Base-by-base conservation (phyloP, 2,888 invertebrate species). In the Synergus itoensis region DNA sequence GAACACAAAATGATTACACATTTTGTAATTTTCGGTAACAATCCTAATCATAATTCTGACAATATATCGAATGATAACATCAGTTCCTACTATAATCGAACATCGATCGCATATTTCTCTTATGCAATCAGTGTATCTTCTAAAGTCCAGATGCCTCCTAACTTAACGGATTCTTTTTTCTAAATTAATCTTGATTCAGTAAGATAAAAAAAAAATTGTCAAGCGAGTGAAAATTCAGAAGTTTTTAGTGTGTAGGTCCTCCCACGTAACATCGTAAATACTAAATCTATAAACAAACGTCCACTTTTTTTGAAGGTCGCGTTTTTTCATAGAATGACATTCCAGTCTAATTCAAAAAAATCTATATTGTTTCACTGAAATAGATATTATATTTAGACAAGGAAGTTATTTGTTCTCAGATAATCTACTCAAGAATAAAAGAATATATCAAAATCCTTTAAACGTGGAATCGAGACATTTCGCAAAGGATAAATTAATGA, bases 51-150 rank as follows among this genome's bases (percentile, higher is more conserved):
- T 65, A n/a, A 43, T 65, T 65, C n/a, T 41, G 41, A 65, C 40
- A n/a, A 63, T 63, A 36, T 63, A 63, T 63, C 64, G 40, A 64
- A n/a, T 64, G 64, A 64, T 64, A 64, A 40, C 64, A 64, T 64
- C 64, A 64, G 40, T n/a, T 64, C 41, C 36, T n/a, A 40, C 64
- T 64, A 65, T 65, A 41, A 65, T 14, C 65, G 18, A 65, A 65
- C n/a, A 65, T 65, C 40, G 65, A 65, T 65, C 43, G 16, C 28
- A 11, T 63, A 16, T 18, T 43, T 18, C 18, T 43, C 16, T 65
- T 65, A n/a, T 11, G 21, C 11, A 63, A 63, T 41, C 36, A 64
- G 41, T 43, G 18, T 40, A 40, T 64, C 41, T 16, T 43, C n/a
- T 43, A 40, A 63, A 63, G 36, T 36, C 14, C 11, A 63, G 63